These are phyloP conservation scores for Sus cebifrons DNA, from an alignment of 2,797 vertebrate genomes.

Conservation along the genomic window DNA sequence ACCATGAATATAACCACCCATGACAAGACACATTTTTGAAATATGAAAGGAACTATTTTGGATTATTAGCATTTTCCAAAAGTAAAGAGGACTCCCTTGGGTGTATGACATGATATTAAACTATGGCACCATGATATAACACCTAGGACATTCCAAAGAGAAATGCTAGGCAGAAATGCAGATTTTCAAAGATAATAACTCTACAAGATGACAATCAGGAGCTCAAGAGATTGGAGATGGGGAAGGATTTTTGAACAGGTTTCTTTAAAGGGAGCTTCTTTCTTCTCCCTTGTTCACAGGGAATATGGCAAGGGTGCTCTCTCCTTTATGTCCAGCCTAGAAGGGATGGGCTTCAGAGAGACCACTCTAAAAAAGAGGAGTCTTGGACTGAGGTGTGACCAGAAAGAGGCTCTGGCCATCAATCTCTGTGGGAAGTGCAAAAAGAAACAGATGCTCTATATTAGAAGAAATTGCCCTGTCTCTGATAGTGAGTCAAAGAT, in stretches of 20 bases:
- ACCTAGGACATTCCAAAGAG: neutral
- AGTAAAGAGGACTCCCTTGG: neutral
- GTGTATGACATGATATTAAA: neutral
- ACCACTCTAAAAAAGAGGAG: neutral
- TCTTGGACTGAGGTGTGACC: neutral
- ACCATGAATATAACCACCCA: neutral
- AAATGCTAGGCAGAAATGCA: neutral
- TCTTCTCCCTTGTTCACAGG: neutral
- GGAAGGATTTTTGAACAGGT: neutral
- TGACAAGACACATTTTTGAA: neutral
- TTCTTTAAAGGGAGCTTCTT: neutral
- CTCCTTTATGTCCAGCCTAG: neutral
- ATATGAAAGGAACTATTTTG: conserved; percentile 14
- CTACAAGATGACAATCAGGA: neutral
- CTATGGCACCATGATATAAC: neutral
- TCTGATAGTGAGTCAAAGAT: neutral
- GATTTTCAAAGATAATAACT: neutral
- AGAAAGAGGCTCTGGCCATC: neutral
- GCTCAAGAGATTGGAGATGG: conserved; percentile 18
- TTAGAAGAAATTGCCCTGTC: conserved; percentile 2
- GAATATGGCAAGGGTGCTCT: neutral
- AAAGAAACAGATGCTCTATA: neutral
- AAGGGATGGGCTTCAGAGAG: neutral
- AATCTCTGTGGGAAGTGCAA: neutral
- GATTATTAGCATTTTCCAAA: neutral